Conservation (phyloP, 2,113 vertebrate species). For the Cranoglanis bouderius region DNA sequence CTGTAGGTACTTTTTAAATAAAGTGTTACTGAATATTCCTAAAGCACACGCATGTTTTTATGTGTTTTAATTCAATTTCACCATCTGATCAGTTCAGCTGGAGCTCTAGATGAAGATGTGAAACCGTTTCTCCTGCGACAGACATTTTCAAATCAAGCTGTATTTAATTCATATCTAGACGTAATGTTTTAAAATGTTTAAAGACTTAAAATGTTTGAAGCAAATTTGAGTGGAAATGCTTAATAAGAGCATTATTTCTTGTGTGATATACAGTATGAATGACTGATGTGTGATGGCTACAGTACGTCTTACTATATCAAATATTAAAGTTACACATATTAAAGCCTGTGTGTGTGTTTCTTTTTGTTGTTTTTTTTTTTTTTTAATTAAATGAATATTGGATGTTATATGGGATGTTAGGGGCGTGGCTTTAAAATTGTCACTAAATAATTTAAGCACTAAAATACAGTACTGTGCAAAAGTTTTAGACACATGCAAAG, state of each 20-base stretch:
- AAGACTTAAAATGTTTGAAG: background rate
- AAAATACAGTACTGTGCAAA: too few relatives aligned
- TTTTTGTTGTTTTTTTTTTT: too few relatives aligned
- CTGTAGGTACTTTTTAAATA: background rate
- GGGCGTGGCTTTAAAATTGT: background rate
- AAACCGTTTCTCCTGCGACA: background rate
- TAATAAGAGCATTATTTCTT: background rate
- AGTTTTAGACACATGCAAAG: too few relatives aligned
- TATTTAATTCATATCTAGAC: background rate
- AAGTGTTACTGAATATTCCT: background rate
- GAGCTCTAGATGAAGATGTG: background rate
- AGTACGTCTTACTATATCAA: background rate
- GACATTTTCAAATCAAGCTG: slow-evolving; percentile 2
- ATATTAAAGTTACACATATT: slow-evolving; percentile 2
- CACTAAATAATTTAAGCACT: background rate
- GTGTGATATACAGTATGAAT: background rate
- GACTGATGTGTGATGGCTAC: background rate
- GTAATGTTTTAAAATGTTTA: background rate
- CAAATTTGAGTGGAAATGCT: background rate
- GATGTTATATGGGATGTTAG: background rate
- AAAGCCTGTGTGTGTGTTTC: background rate
- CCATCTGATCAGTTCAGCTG: background rate
- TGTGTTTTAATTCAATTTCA: background rate
- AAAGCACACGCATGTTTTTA: background rate
- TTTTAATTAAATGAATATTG: background rate